phyloP scores from a whole-genome alignment of 2,888 invertebrate species.

The Nudaria mundana region DNA sequence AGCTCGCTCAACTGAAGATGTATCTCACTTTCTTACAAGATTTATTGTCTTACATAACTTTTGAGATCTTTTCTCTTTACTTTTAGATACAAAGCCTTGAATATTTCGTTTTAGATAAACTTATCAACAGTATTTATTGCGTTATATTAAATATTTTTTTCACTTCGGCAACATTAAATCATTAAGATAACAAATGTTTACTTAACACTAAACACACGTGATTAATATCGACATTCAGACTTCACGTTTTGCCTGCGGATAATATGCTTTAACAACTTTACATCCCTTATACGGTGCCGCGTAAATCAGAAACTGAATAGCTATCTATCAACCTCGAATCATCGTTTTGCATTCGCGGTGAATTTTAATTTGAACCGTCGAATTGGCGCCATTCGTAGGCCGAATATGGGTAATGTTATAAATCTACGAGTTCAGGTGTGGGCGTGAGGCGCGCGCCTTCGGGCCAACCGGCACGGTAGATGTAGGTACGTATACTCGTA shows the following conservation, averaged over 20 bases:
- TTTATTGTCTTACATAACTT: slow-evolving; percentile 30
- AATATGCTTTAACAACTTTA: slow-evolving; percentile 42
- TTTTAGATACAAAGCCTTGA: background rate
- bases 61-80: no score
- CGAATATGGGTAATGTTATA: slow-evolving; percentile 80
- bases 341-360: slow-evolving; percentile 69
- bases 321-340: slow-evolving; percentile 66
- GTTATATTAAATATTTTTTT: background rate
- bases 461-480: slow-evolving; percentile 36
- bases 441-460: slow-evolving; percentile 55
- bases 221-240: slow-evolving; percentile 30
- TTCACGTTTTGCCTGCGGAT: slow-evolving; percentile 34
- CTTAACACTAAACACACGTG: slow-evolving; percentile 30
- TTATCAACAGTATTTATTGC: background rate
- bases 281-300: slow-evolving; percentile 48
- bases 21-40: slow-evolving; percentile 29
- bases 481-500: slow-evolving; percentile 46
- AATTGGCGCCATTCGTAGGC: slow-evolving; percentile 76
- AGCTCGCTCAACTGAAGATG: slow-evolving; percentile 46
- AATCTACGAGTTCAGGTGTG: slow-evolving; percentile 61
- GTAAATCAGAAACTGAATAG: slow-evolving; percentile 66
- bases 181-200: slow-evolving; percentile 12
- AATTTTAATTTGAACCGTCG: slow-evolving; percentile 77
- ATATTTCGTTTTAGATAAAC: background rate
- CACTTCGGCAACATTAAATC: slow-evolving; percentile 12